Percentiles rank a stretch among this genome's conserved stretches.
These are phyloP conservation scores for Picathartes gymnocephalus DNA, from an alignment of 2,113 vertebrate species.

Conservation along the genomic window DNA sequence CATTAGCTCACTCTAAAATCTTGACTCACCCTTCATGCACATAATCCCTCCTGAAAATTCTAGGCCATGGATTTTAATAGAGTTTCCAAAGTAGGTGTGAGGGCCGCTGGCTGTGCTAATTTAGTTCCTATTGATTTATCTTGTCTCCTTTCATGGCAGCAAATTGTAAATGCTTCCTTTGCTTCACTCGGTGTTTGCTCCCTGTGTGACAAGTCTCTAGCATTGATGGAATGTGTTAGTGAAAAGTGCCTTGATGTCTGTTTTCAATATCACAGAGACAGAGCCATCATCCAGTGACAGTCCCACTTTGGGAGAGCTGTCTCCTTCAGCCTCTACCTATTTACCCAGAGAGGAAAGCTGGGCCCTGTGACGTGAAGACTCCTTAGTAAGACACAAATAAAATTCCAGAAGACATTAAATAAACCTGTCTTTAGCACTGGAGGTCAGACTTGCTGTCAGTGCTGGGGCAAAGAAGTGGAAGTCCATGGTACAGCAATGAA, in stretches of 20 bases:
- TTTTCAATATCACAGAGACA: neutral
- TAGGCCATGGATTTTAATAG: conserved; percentile 56
- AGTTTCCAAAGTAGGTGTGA: conserved; percentile 50
- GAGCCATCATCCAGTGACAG: conserved; percentile 9
- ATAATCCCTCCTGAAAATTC: conserved; percentile 49
- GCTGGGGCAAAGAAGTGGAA: neutral
- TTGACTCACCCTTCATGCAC: conserved; percentile 16
- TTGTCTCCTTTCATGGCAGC: conserved; percentile 42
- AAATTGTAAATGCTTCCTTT: conserved; percentile 54
- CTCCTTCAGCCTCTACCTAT: neutral
- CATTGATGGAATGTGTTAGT: conserved; percentile 40
- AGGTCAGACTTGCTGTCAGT: neutral
- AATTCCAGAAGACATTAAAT: neutral
- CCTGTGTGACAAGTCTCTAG: conserved; percentile 31
- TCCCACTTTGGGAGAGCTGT: neutral
- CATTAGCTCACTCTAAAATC: conserved; percentile 41
- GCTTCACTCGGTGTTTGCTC: neutral
- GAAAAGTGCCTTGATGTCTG: conserved; percentile 32
- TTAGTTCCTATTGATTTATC: conserved; percentile 59
- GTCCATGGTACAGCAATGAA: neutral
- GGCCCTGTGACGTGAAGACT: neutral
- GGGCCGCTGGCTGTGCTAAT: conserved; percentile 42
- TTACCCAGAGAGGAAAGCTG: neutral
- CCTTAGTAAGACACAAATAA: neutral
- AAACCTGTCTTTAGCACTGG: neutral